These are phyloP conservation scores for Gryon sp. DNA, from an alignment of 1,140 invertebrate genomes.

Conservation along the genomic window DNA sequence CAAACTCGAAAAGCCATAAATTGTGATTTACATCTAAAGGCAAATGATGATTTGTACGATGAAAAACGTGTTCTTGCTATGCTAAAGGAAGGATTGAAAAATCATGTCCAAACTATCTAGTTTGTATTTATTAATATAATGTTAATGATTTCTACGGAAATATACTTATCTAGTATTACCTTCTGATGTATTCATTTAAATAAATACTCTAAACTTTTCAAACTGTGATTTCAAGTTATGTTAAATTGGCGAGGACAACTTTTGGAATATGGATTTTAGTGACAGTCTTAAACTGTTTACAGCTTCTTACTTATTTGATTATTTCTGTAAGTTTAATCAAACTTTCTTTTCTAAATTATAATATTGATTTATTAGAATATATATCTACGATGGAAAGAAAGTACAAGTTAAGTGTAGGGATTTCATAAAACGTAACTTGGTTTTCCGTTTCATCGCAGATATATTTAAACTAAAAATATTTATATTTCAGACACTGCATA, in stretches of 20 bases:
- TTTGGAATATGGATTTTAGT: constrained; percentile 35
- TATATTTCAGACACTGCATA: constrained; percentile 10
- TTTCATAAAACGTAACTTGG: no score
- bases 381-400: no score
- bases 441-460: no score
- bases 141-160: background rate
- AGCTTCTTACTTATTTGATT: constrained; percentile 19
- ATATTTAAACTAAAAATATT: background rate
- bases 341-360: no score
- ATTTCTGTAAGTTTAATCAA: constrained; percentile 22
- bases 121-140: constrained; percentile 11
- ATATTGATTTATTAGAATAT: no score
- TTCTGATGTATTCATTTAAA: constrained; percentile 1
- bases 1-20: constrained; percentile 3
- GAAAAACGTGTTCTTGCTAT: background rate
- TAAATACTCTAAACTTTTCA: no score
- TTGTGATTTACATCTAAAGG: background rate
- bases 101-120: background rate
- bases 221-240: no score
- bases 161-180: background rate
- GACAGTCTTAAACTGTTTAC: constrained; percentile 29
- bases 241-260: constrained; percentile 16
- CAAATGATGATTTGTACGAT: background rate
- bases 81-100: constrained; percentile 11
- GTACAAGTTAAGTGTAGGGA: no score